Conservation (phyloP, 2,888 invertebrate genomes). For the Gastracanthus pulcherrimus region DNA sequence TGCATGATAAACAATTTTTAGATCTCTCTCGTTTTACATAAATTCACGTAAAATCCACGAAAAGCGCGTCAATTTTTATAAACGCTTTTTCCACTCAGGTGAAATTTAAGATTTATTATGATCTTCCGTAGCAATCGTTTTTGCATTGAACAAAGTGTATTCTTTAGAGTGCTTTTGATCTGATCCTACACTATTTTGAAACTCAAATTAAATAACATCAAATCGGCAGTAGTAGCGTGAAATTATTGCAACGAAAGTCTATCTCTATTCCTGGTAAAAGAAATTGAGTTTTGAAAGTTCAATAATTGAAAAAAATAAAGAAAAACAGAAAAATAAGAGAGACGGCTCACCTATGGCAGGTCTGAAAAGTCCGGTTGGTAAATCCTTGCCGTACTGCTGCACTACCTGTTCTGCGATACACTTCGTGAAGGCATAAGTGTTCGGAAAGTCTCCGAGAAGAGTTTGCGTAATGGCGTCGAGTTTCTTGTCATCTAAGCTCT, state of each 20-base stretch:
- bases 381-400: slow-evolving; percentile 78
- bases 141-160: no score
- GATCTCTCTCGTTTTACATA: not conserved
- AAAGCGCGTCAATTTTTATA: not conserved
- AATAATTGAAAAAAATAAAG: not conserved
- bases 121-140: no score
- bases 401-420: slow-evolving; percentile 84
- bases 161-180: not conserved
- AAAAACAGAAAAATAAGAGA: not conserved
- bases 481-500: slow-evolving; percentile 73
- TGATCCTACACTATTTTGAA: not conserved
- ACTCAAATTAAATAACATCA: not conserved
- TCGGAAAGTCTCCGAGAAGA: slow-evolving; percentile 80
- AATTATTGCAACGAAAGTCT: not conserved
- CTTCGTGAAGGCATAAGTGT: slow-evolving; percentile 87
- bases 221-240: not conserved
- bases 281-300: slow-evolving; percentile 30
- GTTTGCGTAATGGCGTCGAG: slow-evolving; percentile 71
- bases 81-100: not conserved
- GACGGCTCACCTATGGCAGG: slow-evolving; percentile 83
- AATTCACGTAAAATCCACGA: not conserved
- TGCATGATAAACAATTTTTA: no score
- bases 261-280: not conserved
- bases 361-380: slow-evolving; percentile 84
- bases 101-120: not conserved